A percentile compares a stretch with the other conserved stretches of the same genome.
Conservation (phyloP, 2,888 invertebrate genomes). For the Campoplex nolae region DNA sequence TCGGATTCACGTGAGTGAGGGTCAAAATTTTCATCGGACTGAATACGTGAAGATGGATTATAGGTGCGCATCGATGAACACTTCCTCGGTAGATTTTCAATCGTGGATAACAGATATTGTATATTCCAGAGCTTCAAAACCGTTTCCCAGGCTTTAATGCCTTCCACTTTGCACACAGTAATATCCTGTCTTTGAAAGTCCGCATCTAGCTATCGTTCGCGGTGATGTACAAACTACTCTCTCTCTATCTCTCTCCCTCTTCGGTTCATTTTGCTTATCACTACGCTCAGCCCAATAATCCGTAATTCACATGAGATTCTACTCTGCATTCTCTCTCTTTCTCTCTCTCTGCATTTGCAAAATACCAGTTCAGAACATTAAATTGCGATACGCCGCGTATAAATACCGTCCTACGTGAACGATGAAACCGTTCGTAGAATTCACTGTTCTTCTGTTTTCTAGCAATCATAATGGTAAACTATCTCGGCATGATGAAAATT, state of each 20-base stretch:
- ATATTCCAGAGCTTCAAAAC: background rate
- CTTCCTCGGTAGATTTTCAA: conserved; percentile 13
- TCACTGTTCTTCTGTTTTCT: conserved; percentile 9
- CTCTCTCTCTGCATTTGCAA: background rate
- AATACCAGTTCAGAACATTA: background rate
- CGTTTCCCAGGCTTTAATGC: background rate
- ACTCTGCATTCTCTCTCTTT: background rate
- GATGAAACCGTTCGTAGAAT: background rate
- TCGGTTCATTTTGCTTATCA: conserved; percentile 26
- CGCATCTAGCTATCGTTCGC: conserved; percentile 11
- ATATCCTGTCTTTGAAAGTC: conserved; percentile 26
- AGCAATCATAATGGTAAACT: background rate
- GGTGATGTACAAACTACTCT: background rate
- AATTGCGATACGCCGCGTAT: background rate
- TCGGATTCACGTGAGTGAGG: background rate
- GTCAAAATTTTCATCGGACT: background rate
- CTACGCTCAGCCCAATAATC: conserved; percentile 8
- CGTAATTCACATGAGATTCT: conserved; percentile 21
- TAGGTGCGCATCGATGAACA: background rate
- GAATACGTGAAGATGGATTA: background rate
- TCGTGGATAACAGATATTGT: conserved; percentile 22
- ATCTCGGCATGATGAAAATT: background rate
- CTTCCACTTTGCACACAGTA: conserved; percentile 8
- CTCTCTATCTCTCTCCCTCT: background rate
- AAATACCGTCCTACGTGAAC: background rate